Evolutionary conservation across 2,888 invertebrate species (phyloP).

Genomic region (Isoperla grammatica): DNA sequence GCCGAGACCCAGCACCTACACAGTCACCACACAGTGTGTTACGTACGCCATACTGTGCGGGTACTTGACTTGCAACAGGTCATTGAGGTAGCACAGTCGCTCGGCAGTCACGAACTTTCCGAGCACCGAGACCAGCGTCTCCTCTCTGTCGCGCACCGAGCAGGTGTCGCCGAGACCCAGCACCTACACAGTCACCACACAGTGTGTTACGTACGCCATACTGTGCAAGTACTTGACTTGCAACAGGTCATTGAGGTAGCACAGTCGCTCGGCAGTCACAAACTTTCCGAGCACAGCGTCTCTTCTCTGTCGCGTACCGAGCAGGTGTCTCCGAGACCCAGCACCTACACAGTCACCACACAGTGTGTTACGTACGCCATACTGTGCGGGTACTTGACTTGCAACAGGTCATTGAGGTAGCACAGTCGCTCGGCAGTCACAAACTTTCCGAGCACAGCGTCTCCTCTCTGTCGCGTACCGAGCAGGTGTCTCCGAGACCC

Average conservation of each 20-base stretch:
- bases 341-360: conserved; percentile 29
- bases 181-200: conserved; percentile 28
- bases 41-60: conserved; percentile 35
- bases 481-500: conserved; percentile 31
- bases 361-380: background rate
- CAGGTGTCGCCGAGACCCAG: conserved; percentile 32
- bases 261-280: conserved; percentile 44
- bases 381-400: conserved; percentile 46
- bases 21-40: no score
- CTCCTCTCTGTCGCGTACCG: conserved; percentile 41
- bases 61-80: conserved; percentile 49
- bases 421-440: conserved; percentile 45
- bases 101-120: conserved; percentile 38
- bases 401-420: conserved; percentile 50
- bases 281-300: conserved; percentile 41
- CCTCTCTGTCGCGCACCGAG: conserved; percentile 40
- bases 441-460: conserved; percentile 41
- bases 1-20: conserved; percentile 32
- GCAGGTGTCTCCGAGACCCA: conserved; percentile 32
- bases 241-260: conserved; percentile 50
- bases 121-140: conserved; percentile 42
- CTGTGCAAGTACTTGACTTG: conserved; percentile 47
- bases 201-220: background rate
- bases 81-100: conserved; percentile 52
- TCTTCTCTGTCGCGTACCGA: conserved; percentile 41